Evolutionary conservation across 2,888 invertebrate genomes (phyloP), one percentile per base, ranked within the genome.

Genomic region (Tuta absoluta): DNA sequence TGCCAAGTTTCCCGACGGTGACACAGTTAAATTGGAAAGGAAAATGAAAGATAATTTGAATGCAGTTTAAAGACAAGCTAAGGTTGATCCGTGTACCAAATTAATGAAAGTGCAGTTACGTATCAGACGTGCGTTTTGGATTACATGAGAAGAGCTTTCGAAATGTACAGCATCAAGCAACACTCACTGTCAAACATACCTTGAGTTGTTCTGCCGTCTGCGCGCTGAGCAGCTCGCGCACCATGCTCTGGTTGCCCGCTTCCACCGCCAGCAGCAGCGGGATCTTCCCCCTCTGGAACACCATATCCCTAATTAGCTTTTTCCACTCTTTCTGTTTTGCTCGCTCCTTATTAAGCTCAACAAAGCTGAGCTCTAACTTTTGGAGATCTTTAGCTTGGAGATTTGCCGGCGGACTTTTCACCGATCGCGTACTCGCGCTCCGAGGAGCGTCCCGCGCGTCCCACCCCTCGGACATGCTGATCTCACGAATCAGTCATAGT

Each of bases 221-320:
- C 75, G 96, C 95, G 77, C 96, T 94, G 71, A 99, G 93, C 63
- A 99, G 94, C 88, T 99, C 98, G 72, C 98, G 95, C 82, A 97
- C 97, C 94, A 98, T 98, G 71, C 97, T 96, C 89, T 98, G 96
- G 92, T 98, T 99, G 63, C 98, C 98, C 33, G 97, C 96, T 89
- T 98, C 98, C 75, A 98, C 97, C 64, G 99, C 98, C 85, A 98
- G 93, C 81, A 98, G 95, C 80, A 99, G 92, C 74, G 99, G 98
- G 79, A 98, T 95, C 92, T 97, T 97, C 71, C 98, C 98, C 88
- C 95, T 95, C 98, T 98, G 93, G 75, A 93, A 93, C 83, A 92
- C 87, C 89, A 92, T 85, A 86, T 92, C 92, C 82, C 91, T 89
- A 78, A 93, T 92, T 92, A 93, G 75, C 84, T 87, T 92, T 87